Base-by-base conservation (phyloP, 2,797 vertebrate species). In the Bucorvus abyssinicus region DNA sequence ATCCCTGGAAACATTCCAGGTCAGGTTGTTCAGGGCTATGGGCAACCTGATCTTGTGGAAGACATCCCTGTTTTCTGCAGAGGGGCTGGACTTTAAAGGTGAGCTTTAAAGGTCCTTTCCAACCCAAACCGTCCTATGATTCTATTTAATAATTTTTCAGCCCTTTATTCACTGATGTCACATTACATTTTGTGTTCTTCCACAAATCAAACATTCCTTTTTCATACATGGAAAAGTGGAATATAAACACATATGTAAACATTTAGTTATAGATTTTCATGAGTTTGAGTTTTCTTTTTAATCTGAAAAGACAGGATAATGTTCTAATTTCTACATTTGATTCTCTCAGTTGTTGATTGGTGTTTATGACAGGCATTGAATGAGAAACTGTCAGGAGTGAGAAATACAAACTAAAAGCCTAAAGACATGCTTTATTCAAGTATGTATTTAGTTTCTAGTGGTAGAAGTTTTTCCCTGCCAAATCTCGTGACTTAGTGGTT, bases 181-280 rank as follows among this genome's bases (percentile, higher is more conserved):
- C 4, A 1, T n/a, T 10, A 3, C 1, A 0, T 53, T 59, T 56
- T 44, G 5, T 2, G 0, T 32, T 34, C 13, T 40, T 50, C 30
- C 7, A 1, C 21, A 42, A 56, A 69, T 19, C 7, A 22, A 34
- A 23, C 1, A 0, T 12, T 11, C 7, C 2, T 6, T 30, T 38
- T 55, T 44, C 5, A 3, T 22, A 1, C 2, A 16, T 14, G 15
- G 29, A 40, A 21, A 30, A 68, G 19, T 29, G 27, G 29, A 45
- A 14, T 44, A 3, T 8, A 5, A 6, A 3, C 3, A 1, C 17
- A 47, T 34, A 7, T 0, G 1, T 16, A n/a, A 83, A 18, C 16
- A 10, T 26, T 8, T 53, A 18, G 9, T n/a, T 74, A 4, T 2
- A 27, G 5, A 17, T 57, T 68, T 7, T 30, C 7, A 1, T 2